phyloP scores from a whole-genome alignment of 2,888 invertebrate species.

The Lissonota sp. region DNA sequence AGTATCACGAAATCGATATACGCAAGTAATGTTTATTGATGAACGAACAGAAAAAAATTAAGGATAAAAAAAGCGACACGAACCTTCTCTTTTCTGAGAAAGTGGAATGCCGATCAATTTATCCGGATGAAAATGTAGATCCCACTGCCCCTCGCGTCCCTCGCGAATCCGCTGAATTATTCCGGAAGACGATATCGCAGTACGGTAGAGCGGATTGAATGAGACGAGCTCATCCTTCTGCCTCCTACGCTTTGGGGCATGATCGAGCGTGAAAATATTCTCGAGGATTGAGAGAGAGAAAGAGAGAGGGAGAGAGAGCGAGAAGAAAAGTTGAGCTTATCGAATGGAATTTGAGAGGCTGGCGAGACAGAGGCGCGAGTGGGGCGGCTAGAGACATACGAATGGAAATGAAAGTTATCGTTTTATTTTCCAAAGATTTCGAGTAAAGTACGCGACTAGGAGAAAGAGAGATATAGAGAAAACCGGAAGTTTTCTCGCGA shows the following conservation, averaged over 20 bases:
- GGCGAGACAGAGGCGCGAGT: not conserved
- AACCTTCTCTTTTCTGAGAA: constrained; percentile 25
- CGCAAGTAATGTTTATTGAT: constrained; percentile 21
- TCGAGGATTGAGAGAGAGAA: constrained; percentile 35
- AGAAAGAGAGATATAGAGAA: constrained; percentile 46
- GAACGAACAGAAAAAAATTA: not conserved
- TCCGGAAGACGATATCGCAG: constrained; percentile 46
- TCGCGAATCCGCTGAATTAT: constrained; percentile 54
- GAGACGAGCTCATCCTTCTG: constrained; percentile 16
- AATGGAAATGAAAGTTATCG: constrained; percentile 50
- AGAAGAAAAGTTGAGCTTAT: constrained; percentile 50
- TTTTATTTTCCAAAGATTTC: constrained; percentile 44
- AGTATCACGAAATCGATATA: constrained; percentile 20
- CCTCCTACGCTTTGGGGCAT: constrained; percentile 64
- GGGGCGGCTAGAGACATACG: constrained; percentile 21
- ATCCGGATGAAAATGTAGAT: constrained; percentile 50
- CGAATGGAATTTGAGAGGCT: constrained; percentile 10
- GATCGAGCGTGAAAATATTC: constrained; percentile 65
- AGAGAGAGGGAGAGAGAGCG: too few species aligned
- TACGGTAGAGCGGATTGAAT: constrained; percentile 37
- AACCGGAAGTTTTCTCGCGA: constrained; percentile 20
- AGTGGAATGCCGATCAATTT: constrained; percentile 39
- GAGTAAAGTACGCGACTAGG: not conserved
- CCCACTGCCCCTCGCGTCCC: not conserved
- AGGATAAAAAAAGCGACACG: not conserved